phyloP scores from a whole-genome alignment of 2,797 vertebrate genomes.

The Clarias laeviceps region DNA sequence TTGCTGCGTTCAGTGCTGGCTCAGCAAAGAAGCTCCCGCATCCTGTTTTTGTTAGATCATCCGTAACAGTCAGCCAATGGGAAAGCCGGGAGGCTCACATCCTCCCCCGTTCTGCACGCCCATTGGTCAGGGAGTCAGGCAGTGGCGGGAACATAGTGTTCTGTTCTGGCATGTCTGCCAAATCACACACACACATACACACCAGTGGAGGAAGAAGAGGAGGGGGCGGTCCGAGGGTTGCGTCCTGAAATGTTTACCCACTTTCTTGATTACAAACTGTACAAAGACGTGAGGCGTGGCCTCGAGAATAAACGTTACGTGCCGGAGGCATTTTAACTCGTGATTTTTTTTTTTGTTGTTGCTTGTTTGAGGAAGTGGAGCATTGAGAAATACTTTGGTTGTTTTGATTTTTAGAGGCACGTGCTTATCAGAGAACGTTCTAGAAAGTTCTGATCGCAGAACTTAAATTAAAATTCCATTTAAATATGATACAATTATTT shows the following conservation, averaged over 20 bases:
- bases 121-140: conserved; percentile 65
- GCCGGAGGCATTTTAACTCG: conserved; percentile 19
- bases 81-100: conserved; percentile 44
- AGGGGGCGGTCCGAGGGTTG: conserved; percentile 64
- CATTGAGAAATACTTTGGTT: conserved; percentile 49
- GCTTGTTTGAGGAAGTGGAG: conserved; percentile 39
- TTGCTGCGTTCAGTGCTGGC: conserved; percentile 50
- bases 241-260: conserved; percentile 70
- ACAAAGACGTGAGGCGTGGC: conserved; percentile 47
- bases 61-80: conserved; percentile 65
- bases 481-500: not conserved
- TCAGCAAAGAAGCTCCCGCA: conserved; percentile 62
- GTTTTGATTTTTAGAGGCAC: conserved; percentile 24
- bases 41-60: conserved; percentile 61
- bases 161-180: conserved; percentile 73
- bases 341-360: conserved; percentile 28
- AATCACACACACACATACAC: conserved; percentile 65
- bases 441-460: not conserved
- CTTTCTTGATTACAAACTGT: conserved; percentile 49
- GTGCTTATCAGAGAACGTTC: conserved; percentile 21
- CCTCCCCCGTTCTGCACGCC: conserved; percentile 63
- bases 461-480: too few relatives aligned
- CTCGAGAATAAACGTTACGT: conserved; percentile 51
- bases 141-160: conserved; percentile 74
- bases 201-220: conserved; percentile 52